Base-by-base conservation (phyloP, 2,797 vertebrate species). In the Microctenopoma stevenorrisi region DNA sequence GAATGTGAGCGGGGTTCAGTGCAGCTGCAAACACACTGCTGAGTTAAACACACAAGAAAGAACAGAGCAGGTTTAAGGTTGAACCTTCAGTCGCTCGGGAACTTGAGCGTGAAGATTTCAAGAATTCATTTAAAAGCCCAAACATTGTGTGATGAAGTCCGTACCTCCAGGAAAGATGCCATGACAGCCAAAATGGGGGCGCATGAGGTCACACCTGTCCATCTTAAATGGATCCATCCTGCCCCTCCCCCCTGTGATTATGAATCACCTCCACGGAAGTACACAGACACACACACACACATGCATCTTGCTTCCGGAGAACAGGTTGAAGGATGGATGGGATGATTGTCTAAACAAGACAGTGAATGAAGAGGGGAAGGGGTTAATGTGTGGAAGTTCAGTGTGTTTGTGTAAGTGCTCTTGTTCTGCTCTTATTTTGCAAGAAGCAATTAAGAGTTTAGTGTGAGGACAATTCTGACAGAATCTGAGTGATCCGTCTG, bases 171-270 rank as follows among this genome's bases (percentile, higher is more conserved):
- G 64, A 60, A 81, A 72, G 59, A 70, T 8, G 3, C 72, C 64
- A 71, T 82, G 76, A 71, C 63, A 62, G 25, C 26, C 51, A 26
- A 54, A 72, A 55, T 10, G 44, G 51, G 56, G 59, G 49, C 16
- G 30, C 53, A 59, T 58, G 57, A 77, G 81, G 84, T 88, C 83
- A 87, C 72, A 83, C 78, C 79, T 82, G 68, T 82, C 82, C 12
- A 50, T 74, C 59, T 63, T 78, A 72, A 85, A 88, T 83, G 69
- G 77, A 85, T 63, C 64, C 62, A 77, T 78, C 74, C 70, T 70
- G 70, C 79, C 68, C 59, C 69, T 73, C 72, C 78, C 53, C 71
- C 59, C 62, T 51, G 61, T 14, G 65, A 68, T 80, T 78, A 86
- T 79, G 52, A 76, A 86, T 83, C 60, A 82, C 68, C 65, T 81